Conservation (phyloP, 2,113 vertebrate species). For the Dryoscopus gambensis region DNA sequence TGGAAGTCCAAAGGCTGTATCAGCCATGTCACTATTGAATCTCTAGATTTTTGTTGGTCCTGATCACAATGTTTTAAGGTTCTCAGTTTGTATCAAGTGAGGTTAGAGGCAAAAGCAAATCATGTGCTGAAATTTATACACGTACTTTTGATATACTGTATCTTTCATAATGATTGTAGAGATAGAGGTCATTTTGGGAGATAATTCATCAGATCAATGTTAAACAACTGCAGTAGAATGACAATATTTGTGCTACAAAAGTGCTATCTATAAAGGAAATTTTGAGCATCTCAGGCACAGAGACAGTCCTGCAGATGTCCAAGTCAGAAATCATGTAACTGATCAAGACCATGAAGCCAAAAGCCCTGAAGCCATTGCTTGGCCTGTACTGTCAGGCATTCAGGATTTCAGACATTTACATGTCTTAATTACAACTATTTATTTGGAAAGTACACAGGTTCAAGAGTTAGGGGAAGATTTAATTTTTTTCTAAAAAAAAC, state of each 20-base stretch:
- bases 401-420: background rate
- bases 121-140: background rate
- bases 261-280: background rate
- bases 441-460: background rate
- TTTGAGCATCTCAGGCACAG: background rate
- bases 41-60: background rate
- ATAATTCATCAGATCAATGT: background rate
- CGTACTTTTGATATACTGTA: background rate
- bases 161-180: background rate
- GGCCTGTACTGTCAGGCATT: background rate
- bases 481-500: background rate
- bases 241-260: background rate
- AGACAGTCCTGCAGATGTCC: background rate
- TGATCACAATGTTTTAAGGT: background rate
- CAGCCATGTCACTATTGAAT: background rate
- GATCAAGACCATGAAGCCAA: background rate
- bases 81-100: background rate
- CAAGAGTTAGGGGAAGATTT: background rate
- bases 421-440: background rate
- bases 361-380: background rate
- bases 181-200: background rate
- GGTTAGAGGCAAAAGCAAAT: background rate
- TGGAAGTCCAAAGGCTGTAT: background rate
- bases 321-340: background rate
- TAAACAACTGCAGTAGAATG: background rate